A percentile compares a stretch with the other conserved stretches of the same genome.
Evolutionary conservation across 2,113 vertebrate genomes (phyloP).

Genomic region (Petrocephalus zakoni): DNA sequence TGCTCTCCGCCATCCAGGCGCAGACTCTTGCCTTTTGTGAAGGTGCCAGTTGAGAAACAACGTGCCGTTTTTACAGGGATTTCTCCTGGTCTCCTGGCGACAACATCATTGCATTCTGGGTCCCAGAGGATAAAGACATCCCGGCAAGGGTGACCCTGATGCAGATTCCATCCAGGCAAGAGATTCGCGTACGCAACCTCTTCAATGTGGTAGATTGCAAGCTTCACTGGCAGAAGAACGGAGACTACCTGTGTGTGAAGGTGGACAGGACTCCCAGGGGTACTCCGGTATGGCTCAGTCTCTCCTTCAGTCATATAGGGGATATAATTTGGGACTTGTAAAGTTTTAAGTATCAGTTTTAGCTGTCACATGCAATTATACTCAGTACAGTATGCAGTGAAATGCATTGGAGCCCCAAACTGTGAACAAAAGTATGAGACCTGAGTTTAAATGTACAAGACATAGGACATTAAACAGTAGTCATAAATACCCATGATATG

Average conservation of each 20-base stretch:
- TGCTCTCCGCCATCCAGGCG: not conserved
- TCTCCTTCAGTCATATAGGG: not conserved
- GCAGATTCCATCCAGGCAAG: constrained; percentile 89
- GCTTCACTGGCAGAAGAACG: constrained; percentile 96
- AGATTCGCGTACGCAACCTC: constrained; percentile 91
- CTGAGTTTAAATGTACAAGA: not conserved
- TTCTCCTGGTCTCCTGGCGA: constrained; percentile 98
- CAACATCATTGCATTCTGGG: constrained; percentile 98
- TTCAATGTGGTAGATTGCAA: constrained; percentile 98
- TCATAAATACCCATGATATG: not conserved
- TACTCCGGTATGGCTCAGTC: constrained; percentile 68
- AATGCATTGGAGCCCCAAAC: not conserved
- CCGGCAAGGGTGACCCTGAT: constrained; percentile 95
- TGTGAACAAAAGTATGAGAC: not conserved
- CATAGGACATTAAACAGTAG: not conserved
- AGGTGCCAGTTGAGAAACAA: not conserved
- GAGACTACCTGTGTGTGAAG: constrained; percentile 95
- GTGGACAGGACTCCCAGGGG: constrained; percentile 95
- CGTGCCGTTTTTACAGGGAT: constrained; percentile 64
- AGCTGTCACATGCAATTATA: not conserved
- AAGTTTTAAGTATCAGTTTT: not conserved
- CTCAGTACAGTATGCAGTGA: not conserved
- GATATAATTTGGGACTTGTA: not conserved
- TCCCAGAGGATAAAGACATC: constrained; percentile 97
- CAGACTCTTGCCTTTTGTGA: not conserved